Percentiles rank a stretch among this genome's conserved stretches.
These are phyloP conservation scores for Pogonognathellus flavescens DNA, from an alignment of 1,140 invertebrate species.

Conservation along the genomic window DNA sequence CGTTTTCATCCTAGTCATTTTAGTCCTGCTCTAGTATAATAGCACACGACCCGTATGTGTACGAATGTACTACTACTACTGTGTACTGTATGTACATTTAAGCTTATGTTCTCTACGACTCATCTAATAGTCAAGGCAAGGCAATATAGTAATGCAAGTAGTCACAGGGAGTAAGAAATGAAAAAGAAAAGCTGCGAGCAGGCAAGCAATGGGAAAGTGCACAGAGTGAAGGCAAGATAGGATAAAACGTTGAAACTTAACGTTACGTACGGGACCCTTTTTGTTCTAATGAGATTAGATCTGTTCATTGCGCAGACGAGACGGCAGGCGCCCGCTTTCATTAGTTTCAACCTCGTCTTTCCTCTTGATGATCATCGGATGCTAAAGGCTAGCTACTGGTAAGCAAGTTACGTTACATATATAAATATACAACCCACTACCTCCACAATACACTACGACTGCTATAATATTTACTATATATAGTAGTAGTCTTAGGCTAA, in stretches of 20 bases:
- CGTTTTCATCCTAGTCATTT: constrained; percentile 51
- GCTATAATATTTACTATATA: background rate
- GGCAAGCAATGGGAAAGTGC: constrained; percentile 19
- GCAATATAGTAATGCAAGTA: background rate
- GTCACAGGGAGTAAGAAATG: background rate
- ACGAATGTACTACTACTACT: no score
- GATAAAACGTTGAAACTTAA: constrained; percentile 18
- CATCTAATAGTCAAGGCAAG: background rate
- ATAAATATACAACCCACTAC: no score
- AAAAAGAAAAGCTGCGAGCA: constrained; percentile 26
- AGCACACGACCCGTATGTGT: background rate
- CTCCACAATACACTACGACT: background rate
- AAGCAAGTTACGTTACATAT: background rate
- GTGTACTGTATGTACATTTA: background rate
- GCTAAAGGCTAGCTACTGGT: constrained; percentile 41
- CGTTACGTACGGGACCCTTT: constrained; percentile 60
- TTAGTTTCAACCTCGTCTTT: constrained; percentile 63
- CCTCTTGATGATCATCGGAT: constrained; percentile 59
- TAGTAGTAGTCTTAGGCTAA: background rate
- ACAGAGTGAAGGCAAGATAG: constrained; percentile 7
- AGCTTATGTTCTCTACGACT: constrained; percentile 7
- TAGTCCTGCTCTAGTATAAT: constrained; percentile 10
- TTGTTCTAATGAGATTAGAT: constrained; percentile 67
- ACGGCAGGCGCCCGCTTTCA: constrained; percentile 62
- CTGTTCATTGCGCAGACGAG: constrained; percentile 66